Percentiles rank a stretch among this genome's conserved stretches.
Conservation (phyloP, 2,888 invertebrate species). For the Amaurobius ferox region DNA sequence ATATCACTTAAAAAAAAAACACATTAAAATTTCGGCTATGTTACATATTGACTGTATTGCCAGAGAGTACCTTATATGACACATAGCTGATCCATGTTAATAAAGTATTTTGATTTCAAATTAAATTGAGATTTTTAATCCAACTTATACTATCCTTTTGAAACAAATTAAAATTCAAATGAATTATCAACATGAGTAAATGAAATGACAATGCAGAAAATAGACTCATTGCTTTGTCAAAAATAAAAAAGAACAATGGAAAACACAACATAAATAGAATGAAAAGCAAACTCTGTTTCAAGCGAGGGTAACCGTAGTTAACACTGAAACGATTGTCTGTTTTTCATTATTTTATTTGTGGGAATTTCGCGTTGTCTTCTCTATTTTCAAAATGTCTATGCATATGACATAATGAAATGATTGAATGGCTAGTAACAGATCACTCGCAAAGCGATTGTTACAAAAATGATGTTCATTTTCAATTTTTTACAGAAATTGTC, state of each 20-base stretch:
- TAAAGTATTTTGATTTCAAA: conserved; percentile 5
- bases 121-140: background rate
- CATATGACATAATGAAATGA: background rate
- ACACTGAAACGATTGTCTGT: too few species aligned
- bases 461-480: conserved; percentile 7
- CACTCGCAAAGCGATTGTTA: background rate
- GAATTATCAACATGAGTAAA: background rate
- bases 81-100: background rate
- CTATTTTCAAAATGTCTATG: too few species aligned
- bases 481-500: too few species aligned
- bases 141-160: background rate
- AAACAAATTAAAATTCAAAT: background rate
- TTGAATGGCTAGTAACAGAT: background rate
- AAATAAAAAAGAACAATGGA: too few species aligned
- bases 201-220: background rate
- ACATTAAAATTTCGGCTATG: too few species aligned
- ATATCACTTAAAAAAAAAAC: background rate
- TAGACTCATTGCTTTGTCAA: too few species aligned
- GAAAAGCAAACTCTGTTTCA: too few species aligned
- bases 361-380: too few species aligned
- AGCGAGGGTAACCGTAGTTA: too few species aligned
- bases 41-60: background rate
- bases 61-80: background rate
- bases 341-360: too few species aligned
- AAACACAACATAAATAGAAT: too few species aligned